Conservation (phyloP, 2,797 vertebrate genomes). For the Darevskia nairensis region DNA sequence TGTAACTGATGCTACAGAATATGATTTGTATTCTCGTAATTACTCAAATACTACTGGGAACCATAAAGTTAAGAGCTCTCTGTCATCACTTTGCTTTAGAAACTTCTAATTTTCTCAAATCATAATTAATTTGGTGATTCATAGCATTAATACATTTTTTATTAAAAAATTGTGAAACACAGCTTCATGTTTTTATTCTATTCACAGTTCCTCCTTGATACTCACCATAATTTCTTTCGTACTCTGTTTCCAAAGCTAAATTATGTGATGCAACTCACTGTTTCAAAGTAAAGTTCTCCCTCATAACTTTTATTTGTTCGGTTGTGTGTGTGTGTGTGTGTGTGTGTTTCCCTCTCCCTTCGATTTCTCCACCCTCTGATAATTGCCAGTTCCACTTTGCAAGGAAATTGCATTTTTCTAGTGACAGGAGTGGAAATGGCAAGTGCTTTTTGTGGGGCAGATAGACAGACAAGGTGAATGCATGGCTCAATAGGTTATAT, state of each 20-base stretch:
- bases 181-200: neutral
- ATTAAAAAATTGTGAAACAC: neutral
- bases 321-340: too few relatives aligned
- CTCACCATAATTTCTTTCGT: neutral
- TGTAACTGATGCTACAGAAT: neutral
- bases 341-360: too few relatives aligned
- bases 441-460: neutral
- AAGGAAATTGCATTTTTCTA: neutral
- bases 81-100: neutral
- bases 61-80: neutral
- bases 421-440: neutral
- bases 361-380: neutral
- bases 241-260: constrained; percentile 12
- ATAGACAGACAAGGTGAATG: too few relatives aligned
- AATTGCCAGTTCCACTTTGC: neutral
- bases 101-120: constrained; percentile 10
- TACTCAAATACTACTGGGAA: neutral
- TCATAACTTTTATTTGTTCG: neutral
- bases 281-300: neutral
- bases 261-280: neutral
- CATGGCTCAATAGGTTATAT: too few relatives aligned
- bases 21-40: neutral
- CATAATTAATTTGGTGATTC: constrained; percentile 30
- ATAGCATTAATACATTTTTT: neutral
- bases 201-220: neutral